These are phyloP conservation scores for Agrypnia vestita DNA, from an alignment of 1,140 invertebrate species.

Conservation along the genomic window DNA sequence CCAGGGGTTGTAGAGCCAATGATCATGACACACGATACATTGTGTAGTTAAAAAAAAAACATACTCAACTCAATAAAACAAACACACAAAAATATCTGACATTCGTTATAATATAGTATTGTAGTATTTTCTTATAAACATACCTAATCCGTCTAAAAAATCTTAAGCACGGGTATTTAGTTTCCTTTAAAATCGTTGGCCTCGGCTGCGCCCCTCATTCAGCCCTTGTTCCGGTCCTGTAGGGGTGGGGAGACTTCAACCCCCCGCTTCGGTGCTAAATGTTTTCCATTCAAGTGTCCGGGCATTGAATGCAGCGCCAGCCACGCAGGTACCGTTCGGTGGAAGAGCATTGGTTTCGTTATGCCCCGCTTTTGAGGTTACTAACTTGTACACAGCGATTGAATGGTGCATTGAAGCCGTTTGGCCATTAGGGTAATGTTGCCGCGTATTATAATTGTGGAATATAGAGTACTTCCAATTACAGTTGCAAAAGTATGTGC, in stretches of 20 bases:
- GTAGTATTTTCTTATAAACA: too few relatives aligned
- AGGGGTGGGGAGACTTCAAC: background rate
- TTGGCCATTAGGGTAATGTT: slow-evolving; percentile 30
- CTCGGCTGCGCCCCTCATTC: background rate
- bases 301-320: slow-evolving; percentile 42
- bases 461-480: too few relatives aligned
- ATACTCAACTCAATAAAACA: too few relatives aligned
- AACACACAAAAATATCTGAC: too few relatives aligned
- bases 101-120: too few relatives aligned
- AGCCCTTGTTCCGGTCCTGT: background rate
- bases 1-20: too few relatives aligned
- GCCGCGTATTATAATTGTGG: background rate
- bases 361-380: slow-evolving; percentile 28
- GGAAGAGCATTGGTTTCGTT: slow-evolving; percentile 32
- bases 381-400: background rate
- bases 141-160: too few relatives aligned
- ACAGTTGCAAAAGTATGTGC: too few relatives aligned
- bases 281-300: slow-evolving; percentile 51
- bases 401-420: slow-evolving; percentile 9
- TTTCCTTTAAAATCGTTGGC: background rate
- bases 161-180: background rate
- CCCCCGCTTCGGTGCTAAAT: slow-evolving; percentile 41
- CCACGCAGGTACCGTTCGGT: background rate
- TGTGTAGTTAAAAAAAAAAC: too few relatives aligned
- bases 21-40: too few relatives aligned